Base-by-base conservation (phyloP, 2,888 invertebrate species). In the Synergus umbraculus region DNA sequence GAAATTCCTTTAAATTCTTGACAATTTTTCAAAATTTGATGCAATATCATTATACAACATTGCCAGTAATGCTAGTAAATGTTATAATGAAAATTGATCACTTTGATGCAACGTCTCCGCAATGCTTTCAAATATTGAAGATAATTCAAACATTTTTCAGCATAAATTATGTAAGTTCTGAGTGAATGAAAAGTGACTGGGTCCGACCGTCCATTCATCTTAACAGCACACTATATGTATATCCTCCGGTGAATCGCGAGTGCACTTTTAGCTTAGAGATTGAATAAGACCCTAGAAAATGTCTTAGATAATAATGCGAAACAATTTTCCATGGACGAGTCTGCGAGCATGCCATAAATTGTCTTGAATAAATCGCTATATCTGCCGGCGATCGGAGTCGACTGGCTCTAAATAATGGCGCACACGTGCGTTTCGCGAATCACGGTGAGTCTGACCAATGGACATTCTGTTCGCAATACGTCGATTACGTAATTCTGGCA, bases 361-460 rank as follows among this genome's bases (percentile, higher is more conserved):
- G 67, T 67, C 67, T 67, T 46, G 67, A 46, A 67, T 67, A 67
- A 67, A 67, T 67, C 46, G 67, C 22, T 67, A 46, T 67, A 67
- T 67, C 67, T 67, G 22, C 41, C 44, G 46, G 67, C 44, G 67
- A 67, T 67, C 67, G 44, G 46, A 67, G 67, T 46, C 22, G 67
- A 44, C 67, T 44, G 22, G 41, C 18, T 76, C 54, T 76, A 46
- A 54, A 76, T 76, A 76, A 76, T 76, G 18, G 58, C 37, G 41
- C 58, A 76, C 76, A 76, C 76, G 76, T 76, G 76, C 54, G 76
- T 54, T 76, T 76, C 76, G 58, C 76, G 76, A 41, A 76, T 76
- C 67, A 67, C 18, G 67, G 67, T 43, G n/a, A 67, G 67, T 41
- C 54, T 76, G 76, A 76, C 76, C 76, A 76, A 54, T 22, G 76